Evolutionary conservation across 2,113 vertebrate species (phyloP).

Genomic region (Tylochromis polylepis): DNA sequence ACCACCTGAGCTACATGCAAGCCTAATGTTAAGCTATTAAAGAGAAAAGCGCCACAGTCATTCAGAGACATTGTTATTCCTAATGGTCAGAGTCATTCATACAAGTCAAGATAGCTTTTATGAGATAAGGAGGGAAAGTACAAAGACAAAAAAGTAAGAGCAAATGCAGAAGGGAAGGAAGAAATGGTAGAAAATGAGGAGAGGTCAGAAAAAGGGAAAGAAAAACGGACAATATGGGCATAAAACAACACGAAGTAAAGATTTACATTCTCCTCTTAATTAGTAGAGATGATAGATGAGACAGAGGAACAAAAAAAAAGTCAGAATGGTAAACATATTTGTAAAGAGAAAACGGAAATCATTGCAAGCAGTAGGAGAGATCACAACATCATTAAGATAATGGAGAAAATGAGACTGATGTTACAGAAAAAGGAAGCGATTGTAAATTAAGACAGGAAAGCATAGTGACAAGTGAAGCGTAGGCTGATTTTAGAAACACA

Average conservation of each 20-base stretch:
- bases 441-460: background rate
- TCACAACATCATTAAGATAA: background rate
- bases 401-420: background rate
- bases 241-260: background rate
- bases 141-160: background rate
- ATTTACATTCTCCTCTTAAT: background rate
- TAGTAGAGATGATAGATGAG: background rate
- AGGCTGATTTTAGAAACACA: conserved; percentile 9
- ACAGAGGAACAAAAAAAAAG: background rate
- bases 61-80: conserved; percentile 35
- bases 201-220: background rate
- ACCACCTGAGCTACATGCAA: conserved; percentile 18
- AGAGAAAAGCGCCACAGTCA: conserved; percentile 53
- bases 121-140: conserved; percentile 4
- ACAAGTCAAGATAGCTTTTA: conserved; percentile 23
- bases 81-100: conserved; percentile 42
- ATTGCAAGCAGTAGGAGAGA: background rate
- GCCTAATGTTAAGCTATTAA: conserved; percentile 55
- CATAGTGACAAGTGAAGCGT: background rate
- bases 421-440: background rate
- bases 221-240: background rate
- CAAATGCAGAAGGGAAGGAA: background rate
- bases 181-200: background rate
- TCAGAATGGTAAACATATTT: background rate
- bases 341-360: background rate